Percentiles rank a stretch among this genome's conserved stretches.
phyloP scores from a whole-genome alignment of 2,888 invertebrate species.

The Nemurella pictetii region DNA sequence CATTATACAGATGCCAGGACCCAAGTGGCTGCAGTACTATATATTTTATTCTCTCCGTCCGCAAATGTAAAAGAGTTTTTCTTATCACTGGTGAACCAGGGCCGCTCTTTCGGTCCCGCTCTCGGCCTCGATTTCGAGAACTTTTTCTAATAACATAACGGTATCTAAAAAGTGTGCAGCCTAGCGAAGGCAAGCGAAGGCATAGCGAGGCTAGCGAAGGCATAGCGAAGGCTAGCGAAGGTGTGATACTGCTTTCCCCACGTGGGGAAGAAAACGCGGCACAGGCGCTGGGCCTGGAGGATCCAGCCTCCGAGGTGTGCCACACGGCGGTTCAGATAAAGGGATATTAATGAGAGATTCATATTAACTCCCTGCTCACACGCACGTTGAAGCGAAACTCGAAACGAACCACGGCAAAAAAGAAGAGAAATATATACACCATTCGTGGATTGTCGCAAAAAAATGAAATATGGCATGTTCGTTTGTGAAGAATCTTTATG shows the following conservation, averaged over 20 bases:
- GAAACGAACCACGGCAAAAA: background rate
- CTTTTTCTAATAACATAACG: background rate
- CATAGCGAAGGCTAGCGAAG: background rate
- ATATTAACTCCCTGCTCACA: background rate
- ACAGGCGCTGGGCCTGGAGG: background rate
- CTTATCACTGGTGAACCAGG: background rate
- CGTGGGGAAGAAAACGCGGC: too few relatives aligned
- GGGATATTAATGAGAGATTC: constrained; percentile 17
- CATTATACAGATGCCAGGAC: background rate
- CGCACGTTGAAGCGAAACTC: background rate
- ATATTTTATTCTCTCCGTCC: background rate
- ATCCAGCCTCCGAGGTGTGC: background rate
- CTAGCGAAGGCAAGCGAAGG: background rate
- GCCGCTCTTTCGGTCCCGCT: background rate
- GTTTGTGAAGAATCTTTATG: background rate
- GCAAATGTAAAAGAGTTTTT: background rate
- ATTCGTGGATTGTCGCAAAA: background rate
- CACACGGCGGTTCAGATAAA: background rate
- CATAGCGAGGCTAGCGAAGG: too few relatives aligned
- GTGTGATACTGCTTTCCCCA: background rate
- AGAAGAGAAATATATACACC: background rate
- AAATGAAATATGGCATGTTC: background rate
- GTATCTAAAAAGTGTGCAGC: background rate
- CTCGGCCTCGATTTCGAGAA: background rate
- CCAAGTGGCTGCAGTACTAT: background rate